A percentile compares a stretch with the other conserved stretches of the same genome.
phyloP scores from a whole-genome alignment of 1,140 invertebrate species.

The Nymphalis io region DNA sequence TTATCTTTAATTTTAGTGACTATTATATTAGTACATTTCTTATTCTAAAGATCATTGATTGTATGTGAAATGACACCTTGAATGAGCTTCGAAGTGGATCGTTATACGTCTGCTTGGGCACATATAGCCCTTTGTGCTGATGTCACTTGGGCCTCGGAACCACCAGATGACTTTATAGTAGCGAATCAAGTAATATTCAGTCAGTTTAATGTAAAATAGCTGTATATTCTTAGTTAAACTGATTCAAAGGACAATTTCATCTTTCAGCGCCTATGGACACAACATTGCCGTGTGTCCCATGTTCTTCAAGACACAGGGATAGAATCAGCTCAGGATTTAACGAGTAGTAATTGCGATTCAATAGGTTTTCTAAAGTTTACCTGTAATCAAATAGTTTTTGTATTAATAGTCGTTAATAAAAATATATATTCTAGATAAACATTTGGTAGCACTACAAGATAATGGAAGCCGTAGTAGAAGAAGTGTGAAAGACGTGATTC shows the following conservation, averaged over 20 bases:
- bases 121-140: slow-evolving; percentile 77
- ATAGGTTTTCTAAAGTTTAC: slow-evolving; percentile 6
- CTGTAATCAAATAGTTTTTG: not conserved
- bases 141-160: slow-evolving; percentile 73
- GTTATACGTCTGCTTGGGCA: slow-evolving; percentile 73
- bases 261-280: slow-evolving; percentile 70
- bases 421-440: slow-evolving; percentile 56
- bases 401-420: not conserved
- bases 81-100: slow-evolving; percentile 79
- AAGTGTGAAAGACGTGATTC: slow-evolving; percentile 72
- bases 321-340: slow-evolving; percentile 49
- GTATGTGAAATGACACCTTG: slow-evolving; percentile 75
- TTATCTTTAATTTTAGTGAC: slow-evolving; percentile 72
- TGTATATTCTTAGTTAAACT: not conserved
- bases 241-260: no score
- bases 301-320: slow-evolving; percentile 60
- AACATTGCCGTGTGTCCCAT: slow-evolving; percentile 71
- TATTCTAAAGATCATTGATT: slow-evolving; percentile 71
- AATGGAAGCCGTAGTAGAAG: slow-evolving; percentile 56
- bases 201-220: not conserved
- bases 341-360: slow-evolving; percentile 46
- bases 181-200: slow-evolving; percentile 66
- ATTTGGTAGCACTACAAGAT: slow-evolving; percentile 50
- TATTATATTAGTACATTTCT: slow-evolving; percentile 71
- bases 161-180: slow-evolving; percentile 73